Evolutionary conservation across 2,113 vertebrate species (phyloP).

Genomic region (Corydoras sp.): DNA sequence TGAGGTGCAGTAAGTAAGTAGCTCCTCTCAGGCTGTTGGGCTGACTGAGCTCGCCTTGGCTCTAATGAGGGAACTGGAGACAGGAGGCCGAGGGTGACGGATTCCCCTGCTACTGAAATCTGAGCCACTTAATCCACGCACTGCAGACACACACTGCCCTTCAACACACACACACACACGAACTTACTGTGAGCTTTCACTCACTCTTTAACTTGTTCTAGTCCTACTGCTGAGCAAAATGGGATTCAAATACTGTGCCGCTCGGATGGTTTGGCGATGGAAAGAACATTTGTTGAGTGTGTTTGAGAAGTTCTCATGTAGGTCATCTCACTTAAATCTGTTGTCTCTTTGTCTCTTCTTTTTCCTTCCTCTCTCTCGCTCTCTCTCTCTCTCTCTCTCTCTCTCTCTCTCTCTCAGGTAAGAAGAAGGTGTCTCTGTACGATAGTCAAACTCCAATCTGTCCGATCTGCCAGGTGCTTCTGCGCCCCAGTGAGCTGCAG

Average conservation of each 20-base stretch:
- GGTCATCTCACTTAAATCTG: slow-evolving; percentile 11
- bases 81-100: slow-evolving; percentile 30
- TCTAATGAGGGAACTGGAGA: slow-evolving; percentile 44
- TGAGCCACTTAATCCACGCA: slow-evolving; percentile 7
- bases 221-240: slow-evolving; percentile 34
- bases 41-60: slow-evolving; percentile 30
- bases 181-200: slow-evolving; percentile 7
- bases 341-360: slow-evolving; percentile 15
- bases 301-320: slow-evolving; percentile 29
- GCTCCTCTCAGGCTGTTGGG: slow-evolving; percentile 25
- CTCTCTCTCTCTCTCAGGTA: slow-evolving; percentile 70
- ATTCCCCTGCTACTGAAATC: slow-evolving; percentile 14
- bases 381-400: slow-evolving; percentile 40
- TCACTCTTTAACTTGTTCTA: slow-evolving; percentile 56
- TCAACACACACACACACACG: slow-evolving; percentile 39
- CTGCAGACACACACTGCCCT: slow-evolving; percentile 44
- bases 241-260: slow-evolving; percentile 29
- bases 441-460: slow-evolving; percentile 96
- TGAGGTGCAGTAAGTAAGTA: slow-evolving; percentile 15
- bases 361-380: slow-evolving; percentile 49
- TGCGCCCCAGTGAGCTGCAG: slow-evolving; percentile 90
- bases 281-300: slow-evolving; percentile 23
- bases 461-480: slow-evolving; percentile 94
- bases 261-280: slow-evolving; percentile 16
- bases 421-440: slow-evolving; percentile 91